Percentiles rank a stretch among this genome's conserved stretches.
Evolutionary conservation across 30 jellyfish, hydroid and myxozoan genomes (phyloP).

Genomic region (Turritopsis rubra): DNA sequence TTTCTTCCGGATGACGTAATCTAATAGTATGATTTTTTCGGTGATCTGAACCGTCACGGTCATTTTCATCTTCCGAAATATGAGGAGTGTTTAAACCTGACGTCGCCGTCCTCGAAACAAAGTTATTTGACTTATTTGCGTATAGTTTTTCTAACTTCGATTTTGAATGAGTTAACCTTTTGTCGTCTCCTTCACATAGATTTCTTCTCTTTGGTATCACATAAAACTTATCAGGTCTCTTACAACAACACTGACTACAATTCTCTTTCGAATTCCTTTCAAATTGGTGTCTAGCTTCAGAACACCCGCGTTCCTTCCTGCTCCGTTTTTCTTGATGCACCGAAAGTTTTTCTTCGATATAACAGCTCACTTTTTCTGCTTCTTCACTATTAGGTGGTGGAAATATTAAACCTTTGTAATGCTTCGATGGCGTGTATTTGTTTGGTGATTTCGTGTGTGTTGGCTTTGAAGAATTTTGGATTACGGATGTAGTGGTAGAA

Average conservation of each 20-base stretch:
- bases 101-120: background rate
- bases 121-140: background rate
- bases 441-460: slow-evolving; percentile 10
- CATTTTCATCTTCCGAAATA: background rate
- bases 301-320: background rate
- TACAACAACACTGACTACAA: background rate
- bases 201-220: background rate
- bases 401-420: slow-evolving; percentile 45
- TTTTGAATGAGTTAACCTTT: background rate
- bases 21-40: background rate
- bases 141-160: background rate
- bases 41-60: background rate
- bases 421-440: slow-evolving; percentile 21
- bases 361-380: slow-evolving; percentile 57
- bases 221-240: background rate
- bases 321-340: slow-evolving; percentile 5
- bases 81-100: background rate
- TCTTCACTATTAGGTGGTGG: slow-evolving; percentile 84
- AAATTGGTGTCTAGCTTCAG: background rate
- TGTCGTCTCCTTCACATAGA: slow-evolving; percentile 6
- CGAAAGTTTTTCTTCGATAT: slow-evolving; percentile 51
- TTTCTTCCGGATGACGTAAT: background rate
- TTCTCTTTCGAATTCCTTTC: background rate
- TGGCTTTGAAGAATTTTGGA: slow-evolving; percentile 1
- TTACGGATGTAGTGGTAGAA: background rate